Evolutionary conservation across 1,140 invertebrate species (phyloP).

Genomic region (Trissolcus basalis): DNA sequence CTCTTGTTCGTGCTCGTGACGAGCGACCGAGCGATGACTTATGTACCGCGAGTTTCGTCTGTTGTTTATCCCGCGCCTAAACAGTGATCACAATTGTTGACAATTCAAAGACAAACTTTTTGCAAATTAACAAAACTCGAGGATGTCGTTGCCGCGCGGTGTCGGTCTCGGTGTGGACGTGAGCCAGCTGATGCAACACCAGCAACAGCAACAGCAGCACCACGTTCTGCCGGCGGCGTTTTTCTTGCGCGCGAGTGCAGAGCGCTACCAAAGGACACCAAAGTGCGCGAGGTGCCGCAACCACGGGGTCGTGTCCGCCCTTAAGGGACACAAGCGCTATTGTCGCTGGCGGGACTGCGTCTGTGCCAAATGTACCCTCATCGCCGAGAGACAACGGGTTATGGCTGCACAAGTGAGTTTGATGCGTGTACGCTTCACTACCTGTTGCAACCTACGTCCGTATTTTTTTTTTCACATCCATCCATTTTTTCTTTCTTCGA

Average conservation of each 20-base stretch:
- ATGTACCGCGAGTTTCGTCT: too few relatives aligned
- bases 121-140: not conserved
- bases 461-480: not conserved
- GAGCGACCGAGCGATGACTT: too few relatives aligned
- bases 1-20: too few relatives aligned
- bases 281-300: constrained; percentile 99
- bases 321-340: constrained; percentile 98
- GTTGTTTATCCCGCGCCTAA: too few relatives aligned
- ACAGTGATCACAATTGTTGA: too few relatives aligned
- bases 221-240: constrained; percentile 89
- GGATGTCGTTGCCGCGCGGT: constrained; percentile 82
- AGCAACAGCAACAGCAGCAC: constrained; percentile 81
- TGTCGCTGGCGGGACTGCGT: constrained; percentile 97
- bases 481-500: not conserved
- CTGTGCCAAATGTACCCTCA: constrained; percentile 98
- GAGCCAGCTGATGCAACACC: constrained; percentile 83
- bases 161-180: constrained; percentile 84
- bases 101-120: not conserved
- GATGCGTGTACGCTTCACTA: constrained; percentile 41
- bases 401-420: constrained; percentile 93
- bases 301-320: constrained; percentile 97
- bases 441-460: constrained; percentile 34
- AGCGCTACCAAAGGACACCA: constrained; percentile 97
- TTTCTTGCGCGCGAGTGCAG: constrained; percentile 89
- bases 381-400: constrained; percentile 97